Evolutionary conservation across 2,797 vertebrate genomes (phyloP), one percentile per base, ranked within the genome.

Genomic region (Chrosomus eos): DNA sequence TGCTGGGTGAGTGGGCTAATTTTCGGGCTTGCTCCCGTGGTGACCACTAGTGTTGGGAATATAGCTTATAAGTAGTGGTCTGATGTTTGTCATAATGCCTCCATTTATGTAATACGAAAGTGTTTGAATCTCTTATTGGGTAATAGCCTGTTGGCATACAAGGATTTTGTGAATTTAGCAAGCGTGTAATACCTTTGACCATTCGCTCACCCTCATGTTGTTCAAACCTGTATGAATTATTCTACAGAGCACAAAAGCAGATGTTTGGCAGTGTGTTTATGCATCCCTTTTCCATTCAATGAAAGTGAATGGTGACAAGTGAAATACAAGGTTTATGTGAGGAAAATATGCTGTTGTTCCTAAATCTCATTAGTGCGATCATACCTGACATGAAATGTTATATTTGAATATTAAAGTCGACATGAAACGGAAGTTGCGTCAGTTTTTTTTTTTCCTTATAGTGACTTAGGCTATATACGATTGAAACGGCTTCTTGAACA

Each of bases 1-100:
- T 38, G 38, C 76, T 79, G 66, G 67, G 76, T 62, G 67, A 79
- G 40, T 79, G 67, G 67, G 76, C 40, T 84, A 76, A 80, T 80
- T 85, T 72, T 72, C 0, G 18, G 55, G n/a, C 67, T 64, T 31
- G 13, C 53, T 62, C 76, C 75, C 53, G 55, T 51, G 40, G 83
- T 71, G 53, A 79, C 67, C 51, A 64, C 75, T 21, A 10, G 53
- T 71, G 67, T 72, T 78, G 64, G 74, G 51, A 70, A 70, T 68
- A 31, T 74, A 68, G 48, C 53, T 78, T 60, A 31, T 71, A 84
- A 58, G 64, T 21, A 70, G 74, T 10, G 9, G 16, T 67, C 72
- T 23, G 45, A 38, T 40, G 10, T 75, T 19, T 66, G 45, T 40
- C 33, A 48, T 67, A 83, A 76, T 11, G 4, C 33, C 31, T 83